These are phyloP conservation scores for Caenorhabditis sp. DNA, from an alignment of 2,888 invertebrate genomes.

Conservation along the genomic window DNA sequence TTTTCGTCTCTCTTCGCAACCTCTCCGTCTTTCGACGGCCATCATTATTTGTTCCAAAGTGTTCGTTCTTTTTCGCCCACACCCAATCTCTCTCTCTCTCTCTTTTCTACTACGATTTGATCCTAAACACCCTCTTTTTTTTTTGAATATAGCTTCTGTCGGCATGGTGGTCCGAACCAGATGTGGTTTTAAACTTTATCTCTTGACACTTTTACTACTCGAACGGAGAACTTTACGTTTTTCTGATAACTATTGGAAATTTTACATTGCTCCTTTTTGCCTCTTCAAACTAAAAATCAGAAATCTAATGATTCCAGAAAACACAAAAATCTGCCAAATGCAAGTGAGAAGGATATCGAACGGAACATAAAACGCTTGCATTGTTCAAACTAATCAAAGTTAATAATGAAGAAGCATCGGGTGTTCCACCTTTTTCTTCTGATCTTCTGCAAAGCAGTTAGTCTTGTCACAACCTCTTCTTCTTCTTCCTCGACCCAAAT, in stretches of 20 bases:
- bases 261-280: not conserved
- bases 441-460: slow-evolving; percentile 33
- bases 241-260: not conserved
- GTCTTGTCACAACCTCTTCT: slow-evolving; percentile 17
- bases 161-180: slow-evolving; percentile 39
- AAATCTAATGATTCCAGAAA: slow-evolving; percentile 3
- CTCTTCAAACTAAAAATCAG: not conserved
- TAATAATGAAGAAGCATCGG: slow-evolving; percentile 53
- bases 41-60: slow-evolving; percentile 57
- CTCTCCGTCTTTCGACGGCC: slow-evolving; percentile 19
- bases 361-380: slow-evolving; percentile 15
- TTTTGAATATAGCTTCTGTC: slow-evolving; percentile 4
- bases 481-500: slow-evolving; percentile 29
- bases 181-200: slow-evolving; percentile 25
- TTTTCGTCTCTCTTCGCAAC: slow-evolving; percentile 9
- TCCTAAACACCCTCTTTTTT: slow-evolving; percentile 28
- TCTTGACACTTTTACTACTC: slow-evolving; percentile 1
- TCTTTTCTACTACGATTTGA: slow-evolving; percentile 25
- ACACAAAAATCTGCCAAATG: slow-evolving; percentile 39
- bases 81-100: slow-evolving; percentile 15
- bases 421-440: slow-evolving; percentile 53
- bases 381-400: not conserved
- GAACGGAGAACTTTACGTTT: slow-evolving; percentile 5
- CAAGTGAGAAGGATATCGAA: slow-evolving; percentile 29
- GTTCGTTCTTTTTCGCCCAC: slow-evolving; percentile 36